A percentile compares a stretch with the other conserved stretches of the same genome.
These are phyloP conservation scores for Magallana angulata DNA, from an alignment of 1,140 invertebrate genomes.

Conservation along the genomic window DNA sequence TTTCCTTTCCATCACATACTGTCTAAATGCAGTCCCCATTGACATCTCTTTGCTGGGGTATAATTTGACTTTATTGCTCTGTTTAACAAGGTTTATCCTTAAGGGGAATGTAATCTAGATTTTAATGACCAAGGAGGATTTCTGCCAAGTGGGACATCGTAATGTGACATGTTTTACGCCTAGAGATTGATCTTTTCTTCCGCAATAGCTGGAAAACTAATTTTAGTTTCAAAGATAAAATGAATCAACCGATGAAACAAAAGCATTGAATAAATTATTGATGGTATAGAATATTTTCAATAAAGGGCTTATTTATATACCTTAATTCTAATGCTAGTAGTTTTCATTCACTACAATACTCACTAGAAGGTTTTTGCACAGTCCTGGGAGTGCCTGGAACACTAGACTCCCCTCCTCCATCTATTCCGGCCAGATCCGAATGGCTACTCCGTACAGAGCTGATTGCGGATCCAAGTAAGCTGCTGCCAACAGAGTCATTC, in stretches of 20 bases:
- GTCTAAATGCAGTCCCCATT: not conserved
- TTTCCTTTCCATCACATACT: constrained; percentile 6
- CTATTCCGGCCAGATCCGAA: constrained; percentile 55
- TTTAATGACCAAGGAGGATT: constrained; percentile 34
- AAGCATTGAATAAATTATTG: constrained; percentile 1
- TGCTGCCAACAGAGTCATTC: constrained; percentile 54
- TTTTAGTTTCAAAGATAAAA: not conserved
- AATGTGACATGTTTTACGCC: not conserved
- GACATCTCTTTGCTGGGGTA: constrained; percentile 5
- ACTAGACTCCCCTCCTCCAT: constrained; percentile 30
- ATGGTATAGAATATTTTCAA: not conserved
- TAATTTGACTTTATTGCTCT: constrained; percentile 33
- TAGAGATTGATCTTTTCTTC: constrained; percentile 13
- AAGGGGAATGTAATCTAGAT: constrained; percentile 9
- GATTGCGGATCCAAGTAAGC: constrained; percentile 53
- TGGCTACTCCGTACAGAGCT: constrained; percentile 65
- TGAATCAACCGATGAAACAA: not conserved
- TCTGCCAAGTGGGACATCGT: not conserved
- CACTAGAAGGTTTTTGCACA: constrained; percentile 49
- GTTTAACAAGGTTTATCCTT: constrained; percentile 27
- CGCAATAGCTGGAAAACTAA: not conserved
- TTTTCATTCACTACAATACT: not conserved
- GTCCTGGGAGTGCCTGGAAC: constrained; percentile 34
- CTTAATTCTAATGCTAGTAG: too few species aligned
- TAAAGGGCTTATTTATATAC: too few species aligned